Conservation (phyloP, 2,113 vertebrate genomes). For the Fulmarus glacialis region DNA sequence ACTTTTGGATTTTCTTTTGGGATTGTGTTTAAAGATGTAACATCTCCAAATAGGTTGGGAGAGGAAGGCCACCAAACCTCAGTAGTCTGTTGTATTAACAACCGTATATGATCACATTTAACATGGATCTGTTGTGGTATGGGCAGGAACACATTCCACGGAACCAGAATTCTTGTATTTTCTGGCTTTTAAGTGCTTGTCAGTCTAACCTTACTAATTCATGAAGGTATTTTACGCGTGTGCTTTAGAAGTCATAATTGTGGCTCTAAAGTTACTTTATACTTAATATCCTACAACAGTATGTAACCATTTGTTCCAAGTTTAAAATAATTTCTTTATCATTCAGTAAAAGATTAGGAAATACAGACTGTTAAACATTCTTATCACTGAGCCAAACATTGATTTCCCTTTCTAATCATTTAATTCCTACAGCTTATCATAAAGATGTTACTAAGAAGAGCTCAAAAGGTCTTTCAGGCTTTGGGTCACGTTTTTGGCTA, state of each 20-base stretch:
- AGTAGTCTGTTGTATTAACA: not conserved
- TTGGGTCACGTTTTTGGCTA: not conserved
- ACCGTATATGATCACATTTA: not conserved
- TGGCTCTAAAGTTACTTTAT: not conserved
- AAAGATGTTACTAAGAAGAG: not conserved
- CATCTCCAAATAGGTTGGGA: not conserved
- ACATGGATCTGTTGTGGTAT: no score
- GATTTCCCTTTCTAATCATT: not conserved
- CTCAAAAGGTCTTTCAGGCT: not conserved
- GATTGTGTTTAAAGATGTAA: not conserved
- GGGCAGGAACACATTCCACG: not conserved
- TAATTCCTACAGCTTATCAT: not conserved
- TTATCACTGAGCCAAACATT: not conserved
- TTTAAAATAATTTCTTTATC: not conserved
- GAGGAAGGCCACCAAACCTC: not conserved
- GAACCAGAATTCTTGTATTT: not conserved
- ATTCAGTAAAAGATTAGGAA: not conserved
- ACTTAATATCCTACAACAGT: not conserved
- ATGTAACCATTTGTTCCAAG: not conserved
- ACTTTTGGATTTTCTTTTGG: not conserved
- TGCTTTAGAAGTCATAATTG: not conserved
- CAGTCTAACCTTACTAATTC: not conserved
- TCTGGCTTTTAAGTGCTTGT: not conserved
- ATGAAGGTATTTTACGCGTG: not conserved
- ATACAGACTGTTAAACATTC: not conserved